Evolutionary conservation across 37 sponge, comb jelly and placozoan species (phyloP).

Genomic region (Chondrosia reniformis): DNA sequence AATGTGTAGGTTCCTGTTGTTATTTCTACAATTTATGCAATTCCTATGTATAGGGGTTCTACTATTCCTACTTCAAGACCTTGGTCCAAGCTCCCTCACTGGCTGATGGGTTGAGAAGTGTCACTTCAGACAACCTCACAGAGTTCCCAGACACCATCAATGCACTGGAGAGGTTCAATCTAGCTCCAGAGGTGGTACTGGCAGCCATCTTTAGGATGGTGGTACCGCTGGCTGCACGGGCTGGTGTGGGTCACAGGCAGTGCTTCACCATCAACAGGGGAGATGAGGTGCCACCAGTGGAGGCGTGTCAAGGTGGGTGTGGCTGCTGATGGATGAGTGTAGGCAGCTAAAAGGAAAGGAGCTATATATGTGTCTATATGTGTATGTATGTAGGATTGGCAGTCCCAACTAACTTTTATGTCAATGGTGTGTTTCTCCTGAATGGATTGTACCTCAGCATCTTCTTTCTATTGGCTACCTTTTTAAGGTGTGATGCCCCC

Average conservation of each 20-base stretch:
- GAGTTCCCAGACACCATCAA: slow-evolving; percentile 90
- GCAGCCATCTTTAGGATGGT: slow-evolving; percentile 57
- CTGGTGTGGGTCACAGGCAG: slow-evolving; percentile 2
- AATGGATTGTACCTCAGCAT: slow-evolving; percentile 55
- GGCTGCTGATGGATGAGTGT: not conserved
- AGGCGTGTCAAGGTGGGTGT: slow-evolving; percentile 46
- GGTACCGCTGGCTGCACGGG: not conserved
- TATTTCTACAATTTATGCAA: too few relatives aligned
- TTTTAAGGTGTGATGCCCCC: slow-evolving; percentile 91
- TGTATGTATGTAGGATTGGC: slow-evolving; percentile 54
- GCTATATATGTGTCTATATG: not conserved
- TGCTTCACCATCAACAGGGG: slow-evolving; percentile 82
- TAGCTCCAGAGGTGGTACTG: slow-evolving; percentile 86
- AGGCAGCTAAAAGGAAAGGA: not conserved
- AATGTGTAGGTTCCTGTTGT: not conserved
- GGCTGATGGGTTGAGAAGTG: slow-evolving; percentile 31
- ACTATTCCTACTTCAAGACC: slow-evolving; percentile 96
- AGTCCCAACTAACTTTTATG: slow-evolving; percentile 81
- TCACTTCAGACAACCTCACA: slow-evolving; percentile 77
- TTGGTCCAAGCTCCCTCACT: slow-evolving; percentile 62
- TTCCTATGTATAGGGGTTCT: slow-evolving; percentile 74
- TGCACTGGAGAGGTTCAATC: slow-evolving; percentile 89
- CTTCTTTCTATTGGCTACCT: slow-evolving; percentile 72
- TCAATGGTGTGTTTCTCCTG: slow-evolving; percentile 80
- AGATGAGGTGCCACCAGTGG: slow-evolving; percentile 48